phyloP scores from a whole-genome alignment of 2,797 vertebrate genomes.

The Aldrovandia affinis region DNA sequence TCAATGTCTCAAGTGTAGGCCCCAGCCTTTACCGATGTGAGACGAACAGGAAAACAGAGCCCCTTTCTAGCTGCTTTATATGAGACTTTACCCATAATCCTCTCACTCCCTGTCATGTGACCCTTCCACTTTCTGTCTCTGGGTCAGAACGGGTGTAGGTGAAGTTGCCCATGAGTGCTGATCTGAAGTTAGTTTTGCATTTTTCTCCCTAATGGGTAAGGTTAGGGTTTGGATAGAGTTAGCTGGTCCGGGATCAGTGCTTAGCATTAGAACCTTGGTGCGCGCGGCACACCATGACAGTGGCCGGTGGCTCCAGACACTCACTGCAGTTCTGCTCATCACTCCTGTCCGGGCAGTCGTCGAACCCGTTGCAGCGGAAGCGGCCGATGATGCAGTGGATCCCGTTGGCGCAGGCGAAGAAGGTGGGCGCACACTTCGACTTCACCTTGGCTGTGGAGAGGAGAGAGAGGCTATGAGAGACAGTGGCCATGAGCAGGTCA shows the following conservation, averaged over 20 bases:
- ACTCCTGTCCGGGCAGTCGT: conserved; percentile 92
- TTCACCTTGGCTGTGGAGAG: conserved; percentile 84
- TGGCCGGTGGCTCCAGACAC: too few relatives aligned
- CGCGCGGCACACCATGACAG: too few relatives aligned
- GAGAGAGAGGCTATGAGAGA: conserved; percentile 1
- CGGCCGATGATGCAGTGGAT: conserved; percentile 97
- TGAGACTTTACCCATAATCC: conserved; percentile 8
- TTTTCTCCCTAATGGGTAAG: too few relatives aligned
- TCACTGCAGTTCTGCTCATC: conserved; percentile 98
- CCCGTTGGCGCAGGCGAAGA: conserved; percentile 92
- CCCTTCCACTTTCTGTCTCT: not conserved
- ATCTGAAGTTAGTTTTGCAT: too few relatives aligned
- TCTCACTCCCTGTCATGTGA: conserved; percentile 13
- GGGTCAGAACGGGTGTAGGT: too few relatives aligned
- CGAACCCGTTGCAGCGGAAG: conserved; percentile 93
- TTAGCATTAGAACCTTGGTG: too few relatives aligned
- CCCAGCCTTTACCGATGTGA: not conserved
- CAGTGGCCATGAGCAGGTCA: too few relatives aligned
- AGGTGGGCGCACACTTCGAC: conserved; percentile 89
- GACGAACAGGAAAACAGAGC: not conserved
- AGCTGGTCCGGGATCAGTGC: too few relatives aligned
- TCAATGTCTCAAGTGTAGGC: not conserved
- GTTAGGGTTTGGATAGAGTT: too few relatives aligned
- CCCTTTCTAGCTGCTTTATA: too few relatives aligned
- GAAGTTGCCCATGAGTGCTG: too few relatives aligned